These are phyloP conservation scores for Craniophora ligustri DNA, from an alignment of 2,888 invertebrate genomes.

Conservation along the genomic window DNA sequence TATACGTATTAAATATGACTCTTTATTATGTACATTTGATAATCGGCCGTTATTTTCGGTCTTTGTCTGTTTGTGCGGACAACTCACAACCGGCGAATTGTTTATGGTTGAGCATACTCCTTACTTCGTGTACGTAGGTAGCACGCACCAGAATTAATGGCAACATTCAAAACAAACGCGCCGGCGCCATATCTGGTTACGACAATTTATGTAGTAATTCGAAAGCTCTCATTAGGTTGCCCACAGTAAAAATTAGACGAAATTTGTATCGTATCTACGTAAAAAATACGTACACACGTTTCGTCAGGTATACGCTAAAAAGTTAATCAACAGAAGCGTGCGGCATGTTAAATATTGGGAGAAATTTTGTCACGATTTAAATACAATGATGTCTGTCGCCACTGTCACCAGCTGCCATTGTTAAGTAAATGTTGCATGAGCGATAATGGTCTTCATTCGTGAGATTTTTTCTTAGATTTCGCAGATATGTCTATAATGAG, in stretches of 20 bases:
- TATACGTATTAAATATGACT: background rate
- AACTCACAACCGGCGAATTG: slow-evolving; percentile 20
- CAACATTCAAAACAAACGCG: slow-evolving; percentile 25
- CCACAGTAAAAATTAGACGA: slow-evolving; percentile 12
- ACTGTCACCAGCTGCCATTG: slow-evolving; percentile 27
- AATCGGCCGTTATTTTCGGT: slow-evolving; percentile 11
- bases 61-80: slow-evolving; percentile 1
- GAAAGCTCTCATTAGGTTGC: slow-evolving; percentile 36
- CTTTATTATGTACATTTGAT: slow-evolving; percentile 8
- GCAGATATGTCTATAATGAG: slow-evolving; percentile 37
- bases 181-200: slow-evolving; percentile 21
- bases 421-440: slow-evolving; percentile 48
- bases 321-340: slow-evolving; percentile 44
- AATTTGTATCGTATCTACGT: background rate
- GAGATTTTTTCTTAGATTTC: slow-evolving; percentile 31
- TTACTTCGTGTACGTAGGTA: slow-evolving; percentile 12
- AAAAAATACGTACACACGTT: slow-evolving; percentile 24
- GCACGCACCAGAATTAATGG: slow-evolving; percentile 21
- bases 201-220: slow-evolving; percentile 34
- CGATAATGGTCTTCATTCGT: slow-evolving; percentile 33
- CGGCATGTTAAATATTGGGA: slow-evolving; percentile 55
- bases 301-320: slow-evolving; percentile 38
- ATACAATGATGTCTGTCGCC: slow-evolving; percentile 48
- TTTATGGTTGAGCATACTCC: slow-evolving; percentile 5
- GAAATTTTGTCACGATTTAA: slow-evolving; percentile 60